Percentiles rank a stretch among this genome's conserved stretches.
Evolutionary conservation across 2,797 vertebrate species (phyloP).

Genomic region (Eupleurogrammus muticus): DNA sequence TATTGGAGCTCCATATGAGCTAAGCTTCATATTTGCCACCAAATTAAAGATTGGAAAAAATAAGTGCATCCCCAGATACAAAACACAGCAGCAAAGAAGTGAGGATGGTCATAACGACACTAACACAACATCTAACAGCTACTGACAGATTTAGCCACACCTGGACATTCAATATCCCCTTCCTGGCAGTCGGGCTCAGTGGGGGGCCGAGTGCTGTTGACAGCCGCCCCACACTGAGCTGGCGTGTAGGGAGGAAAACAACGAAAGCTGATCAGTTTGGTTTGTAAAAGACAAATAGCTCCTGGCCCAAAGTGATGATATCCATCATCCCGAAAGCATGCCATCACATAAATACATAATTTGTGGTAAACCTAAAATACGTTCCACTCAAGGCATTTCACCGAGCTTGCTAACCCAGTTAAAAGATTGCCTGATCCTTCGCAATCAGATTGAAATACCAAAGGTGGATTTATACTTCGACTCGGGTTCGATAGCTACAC

Average conservation of each 20-base stretch:
- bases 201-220: constrained; percentile 64
- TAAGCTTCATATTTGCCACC: constrained; percentile 1
- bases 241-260: constrained; percentile 61
- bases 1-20: neutral
- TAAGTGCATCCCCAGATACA: constrained; percentile 39
- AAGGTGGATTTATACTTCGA: too few species aligned
- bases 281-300: constrained; percentile 17
- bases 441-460: neutral
- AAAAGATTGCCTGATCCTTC: neutral
- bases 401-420: neutral
- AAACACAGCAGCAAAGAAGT: constrained; percentile 32
- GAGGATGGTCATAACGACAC: constrained; percentile 46
- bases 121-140: constrained; percentile 47
- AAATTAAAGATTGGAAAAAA: neutral
- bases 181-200: constrained; percentile 75
- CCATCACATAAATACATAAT: too few species aligned
- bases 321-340: neutral
- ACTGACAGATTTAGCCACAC: constrained; percentile 72
- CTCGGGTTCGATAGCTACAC: neutral
- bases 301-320: neutral
- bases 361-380: neutral
- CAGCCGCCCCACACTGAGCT: constrained; percentile 76
- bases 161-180: constrained; percentile 83
- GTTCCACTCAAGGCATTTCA: neutral
- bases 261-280: constrained; percentile 24